Percentiles rank a stretch among this genome's conserved stretches.
Conservation (phyloP, 2,888 invertebrate species). For the Ormyrus nitidulus region DNA sequence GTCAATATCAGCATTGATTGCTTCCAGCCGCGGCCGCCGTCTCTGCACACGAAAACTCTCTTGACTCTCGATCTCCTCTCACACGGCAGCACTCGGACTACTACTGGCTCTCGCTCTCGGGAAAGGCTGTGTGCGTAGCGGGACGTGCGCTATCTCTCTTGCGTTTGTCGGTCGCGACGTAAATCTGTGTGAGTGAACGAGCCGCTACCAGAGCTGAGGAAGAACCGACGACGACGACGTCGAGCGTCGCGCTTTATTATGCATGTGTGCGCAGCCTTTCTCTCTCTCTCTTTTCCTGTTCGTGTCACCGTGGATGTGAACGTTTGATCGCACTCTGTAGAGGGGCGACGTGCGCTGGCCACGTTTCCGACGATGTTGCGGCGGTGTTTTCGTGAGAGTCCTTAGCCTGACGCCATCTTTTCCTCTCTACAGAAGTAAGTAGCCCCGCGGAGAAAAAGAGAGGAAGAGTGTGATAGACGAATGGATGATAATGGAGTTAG, state of each 20-base stretch:
- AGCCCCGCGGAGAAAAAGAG: neutral
- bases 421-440: neutral
- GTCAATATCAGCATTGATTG: too few relatives aligned
- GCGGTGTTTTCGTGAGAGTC: conserved; percentile 28
- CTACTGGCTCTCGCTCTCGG: too few relatives aligned
- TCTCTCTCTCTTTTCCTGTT: neutral
- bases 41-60: too few relatives aligned
- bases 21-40: too few relatives aligned
- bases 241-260: neutral
- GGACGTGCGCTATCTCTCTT: too few relatives aligned
- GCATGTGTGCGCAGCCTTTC: neutral
- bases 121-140: too few relatives aligned
- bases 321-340: neutral
- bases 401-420: neutral
- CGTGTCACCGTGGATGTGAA: neutral
- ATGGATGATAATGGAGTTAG: neutral
- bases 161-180: too few relatives aligned
- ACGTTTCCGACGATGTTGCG: conserved; percentile 23
- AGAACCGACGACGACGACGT: too few relatives aligned
- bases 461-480: neutral
- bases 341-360: conserved; percentile 7
- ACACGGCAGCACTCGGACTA: too few relatives aligned
- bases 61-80: too few relatives aligned
- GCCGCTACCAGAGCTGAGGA: too few relatives aligned
- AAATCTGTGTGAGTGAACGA: too few relatives aligned